Evolutionary conservation across 2,113 vertebrate species (phyloP).

Genomic region (Anhinga rufa): DNA sequence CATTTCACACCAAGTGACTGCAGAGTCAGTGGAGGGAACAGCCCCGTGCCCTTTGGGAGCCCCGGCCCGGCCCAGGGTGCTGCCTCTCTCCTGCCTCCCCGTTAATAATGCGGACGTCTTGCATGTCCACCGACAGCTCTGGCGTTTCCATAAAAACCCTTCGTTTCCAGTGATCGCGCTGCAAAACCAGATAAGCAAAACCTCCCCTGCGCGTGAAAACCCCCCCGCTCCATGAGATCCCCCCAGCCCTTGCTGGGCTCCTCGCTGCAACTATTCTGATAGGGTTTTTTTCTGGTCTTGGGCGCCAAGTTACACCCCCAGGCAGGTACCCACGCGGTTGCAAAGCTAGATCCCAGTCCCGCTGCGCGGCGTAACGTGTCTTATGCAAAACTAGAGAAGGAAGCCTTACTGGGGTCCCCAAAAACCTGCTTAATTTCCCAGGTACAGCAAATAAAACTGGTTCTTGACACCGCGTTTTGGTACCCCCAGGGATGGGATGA

Average conservation of each 20-base stretch:
- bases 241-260: not conserved
- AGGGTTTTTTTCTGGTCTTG: not conserved
- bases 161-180: rapidly evolving
- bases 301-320: not conserved
- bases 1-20: not conserved
- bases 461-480: rapidly evolving
- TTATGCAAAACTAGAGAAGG: not conserved
- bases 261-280: not conserved
- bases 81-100: not conserved
- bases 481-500: not conserved
- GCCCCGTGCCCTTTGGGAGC: not conserved
- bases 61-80: not conserved
- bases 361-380: too few species aligned
- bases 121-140: not conserved
- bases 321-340: too few species aligned
- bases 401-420: not conserved
- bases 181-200: not conserved
- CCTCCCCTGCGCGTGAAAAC: not conserved
- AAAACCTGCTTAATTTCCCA: not conserved
- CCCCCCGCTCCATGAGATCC: not conserved
- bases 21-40: not conserved
- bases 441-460: not conserved
- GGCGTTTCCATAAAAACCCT: not conserved
- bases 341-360: not conserved
- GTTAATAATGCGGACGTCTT: not conserved